phyloP scores from a whole-genome alignment of 2,888 invertebrate species.

The Capitulum mitella region DNA sequence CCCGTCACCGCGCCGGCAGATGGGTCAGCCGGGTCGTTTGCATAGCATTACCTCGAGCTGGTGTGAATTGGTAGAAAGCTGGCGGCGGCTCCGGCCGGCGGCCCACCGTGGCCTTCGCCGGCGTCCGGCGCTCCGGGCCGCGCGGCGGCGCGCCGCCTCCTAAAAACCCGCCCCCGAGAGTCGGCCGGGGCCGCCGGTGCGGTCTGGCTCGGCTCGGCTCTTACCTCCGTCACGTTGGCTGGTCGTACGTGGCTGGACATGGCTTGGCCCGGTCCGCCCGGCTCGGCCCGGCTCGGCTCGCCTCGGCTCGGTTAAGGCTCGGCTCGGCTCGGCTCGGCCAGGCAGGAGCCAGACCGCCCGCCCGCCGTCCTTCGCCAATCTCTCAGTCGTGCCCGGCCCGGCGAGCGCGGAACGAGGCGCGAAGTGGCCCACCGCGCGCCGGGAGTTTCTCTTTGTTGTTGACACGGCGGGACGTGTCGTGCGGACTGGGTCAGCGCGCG shows the following conservation, averaged over 20 bases:
- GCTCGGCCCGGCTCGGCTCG: no score
- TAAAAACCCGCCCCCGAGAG: not conserved
- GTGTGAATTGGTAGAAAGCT: not conserved
- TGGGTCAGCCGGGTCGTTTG: not conserved
- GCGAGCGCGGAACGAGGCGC: not conserved
- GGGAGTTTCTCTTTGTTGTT: not conserved
- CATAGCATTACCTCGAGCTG: not conserved
- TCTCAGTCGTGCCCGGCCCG: no score
- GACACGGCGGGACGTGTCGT: not conserved
- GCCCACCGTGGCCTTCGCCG: not conserved
- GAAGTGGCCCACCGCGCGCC: not conserved
- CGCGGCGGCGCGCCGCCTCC: not conserved
- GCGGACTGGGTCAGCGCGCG: not conserved
- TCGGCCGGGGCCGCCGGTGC: no score
- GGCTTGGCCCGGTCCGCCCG: no score
- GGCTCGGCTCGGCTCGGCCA: no score
- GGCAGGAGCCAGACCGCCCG: no score
- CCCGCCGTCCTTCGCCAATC: no score
- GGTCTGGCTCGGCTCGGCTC: no score
- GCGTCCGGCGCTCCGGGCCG: not conserved
- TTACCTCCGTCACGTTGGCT: no score
- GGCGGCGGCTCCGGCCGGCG: not conserved
- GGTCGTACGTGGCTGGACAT: no score
- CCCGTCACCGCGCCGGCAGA: no score
- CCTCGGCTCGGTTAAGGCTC: no score